Evolutionary conservation across 2,113 vertebrate species (phyloP).

Genomic region (Epinephelus moara): DNA sequence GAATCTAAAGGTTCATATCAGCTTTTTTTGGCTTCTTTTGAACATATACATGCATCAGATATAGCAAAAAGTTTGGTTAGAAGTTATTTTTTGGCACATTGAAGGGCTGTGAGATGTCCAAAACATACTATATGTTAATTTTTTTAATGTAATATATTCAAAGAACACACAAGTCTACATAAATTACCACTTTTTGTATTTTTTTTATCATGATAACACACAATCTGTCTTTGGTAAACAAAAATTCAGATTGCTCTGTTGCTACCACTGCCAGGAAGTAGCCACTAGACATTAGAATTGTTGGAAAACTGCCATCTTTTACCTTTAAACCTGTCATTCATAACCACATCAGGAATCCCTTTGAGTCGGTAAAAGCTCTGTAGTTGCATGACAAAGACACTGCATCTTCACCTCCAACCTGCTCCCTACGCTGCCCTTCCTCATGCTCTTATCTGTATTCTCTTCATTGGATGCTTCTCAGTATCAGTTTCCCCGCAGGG

Average conservation of each 20-base stretch:
- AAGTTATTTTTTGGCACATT: neutral
- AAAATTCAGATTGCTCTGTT: neutral
- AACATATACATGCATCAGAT: neutral
- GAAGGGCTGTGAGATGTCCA: neutral
- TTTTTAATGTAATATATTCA: neutral
- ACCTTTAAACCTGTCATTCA: slow-evolving; percentile 1
- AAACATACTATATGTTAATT: too few species aligned
- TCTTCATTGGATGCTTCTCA: neutral
- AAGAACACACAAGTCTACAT: neutral
- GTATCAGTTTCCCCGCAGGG: slow-evolving; percentile 18
- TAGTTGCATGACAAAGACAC: neutral
- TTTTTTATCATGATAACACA: neutral
- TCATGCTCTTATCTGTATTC: slow-evolving; percentile 11
- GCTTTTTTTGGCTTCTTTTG: neutral
- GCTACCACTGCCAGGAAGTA: neutral
- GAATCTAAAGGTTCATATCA: neutral
- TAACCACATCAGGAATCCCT: neutral
- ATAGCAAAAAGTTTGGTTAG: neutral
- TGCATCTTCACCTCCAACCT: neutral
- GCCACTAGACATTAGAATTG: neutral
- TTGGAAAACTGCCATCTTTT: neutral
- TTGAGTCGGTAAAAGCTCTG: neutral
- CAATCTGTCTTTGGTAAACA: neutral
- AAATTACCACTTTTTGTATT: neutral
- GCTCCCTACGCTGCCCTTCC: neutral